Base-by-base conservation (phyloP, 2,113 vertebrate genomes). In the Chroicocephalus ridibundus region DNA sequence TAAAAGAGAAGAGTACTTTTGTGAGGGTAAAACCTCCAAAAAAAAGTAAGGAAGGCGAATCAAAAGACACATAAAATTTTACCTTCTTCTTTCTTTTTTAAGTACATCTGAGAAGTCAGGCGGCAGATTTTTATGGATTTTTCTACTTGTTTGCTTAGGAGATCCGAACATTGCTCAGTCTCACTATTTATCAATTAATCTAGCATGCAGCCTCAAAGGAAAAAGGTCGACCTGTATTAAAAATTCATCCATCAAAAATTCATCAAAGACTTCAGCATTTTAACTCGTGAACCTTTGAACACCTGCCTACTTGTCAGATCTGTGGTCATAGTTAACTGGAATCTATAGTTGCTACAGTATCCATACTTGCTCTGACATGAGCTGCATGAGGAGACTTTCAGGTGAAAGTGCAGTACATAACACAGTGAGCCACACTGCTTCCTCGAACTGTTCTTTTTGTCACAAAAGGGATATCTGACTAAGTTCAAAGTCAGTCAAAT, bases 161-260 rank as follows among this genome's bases (percentile, higher is more conserved):
- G 96, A 97, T 94, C 65, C 72, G 68, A 97, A 96, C 82, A 96
- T 91, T 97, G 96, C 96, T 97, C 97, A 97, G 97, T 97, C 97
- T 96, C 95, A 96, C 98, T 98, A 98, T 98, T 98, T 98, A 98
- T 98, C 98, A 98, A 98, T 98, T 98, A 98, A 98, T 98, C 97
- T 96, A 97, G 96, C 97, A 97, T 97, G 93, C 92, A 98, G 97
- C 96, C 98, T 98, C 98, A 98, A 98, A 98, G 97, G 96, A 97
- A 97, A 97, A 97, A 98, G 97, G 98, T 97, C 96, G 93, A 97
- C 97, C 97, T 94, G 96, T 98, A 98, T 98, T 98, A 98, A 98
- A 98, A 98, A 98, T 98, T 98, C 98, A 97, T 96, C 96, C 96
- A 98, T 98, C 98, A 98, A 98, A 98, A 98, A 98, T 98, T 98